A percentile compares a stretch with the other conserved stretches of the same genome.
These are phyloP conservation scores for Styela plicata DNA, from an alignment of 23 tunicate genomes.

Conservation along the genomic window DNA sequence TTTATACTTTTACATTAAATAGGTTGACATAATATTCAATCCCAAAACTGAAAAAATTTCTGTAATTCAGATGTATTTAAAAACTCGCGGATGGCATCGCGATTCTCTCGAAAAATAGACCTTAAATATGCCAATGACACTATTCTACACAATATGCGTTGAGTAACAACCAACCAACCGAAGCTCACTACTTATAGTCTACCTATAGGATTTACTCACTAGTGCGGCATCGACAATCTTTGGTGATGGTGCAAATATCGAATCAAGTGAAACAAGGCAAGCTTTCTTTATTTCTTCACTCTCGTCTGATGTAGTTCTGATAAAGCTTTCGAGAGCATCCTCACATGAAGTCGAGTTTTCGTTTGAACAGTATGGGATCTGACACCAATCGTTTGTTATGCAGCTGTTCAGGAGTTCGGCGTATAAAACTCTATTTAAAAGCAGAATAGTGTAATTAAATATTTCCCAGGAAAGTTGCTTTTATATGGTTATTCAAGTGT, in stretches of 20 bases:
- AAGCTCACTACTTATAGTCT: not conserved
- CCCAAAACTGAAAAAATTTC: no score
- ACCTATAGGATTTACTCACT: not conserved
- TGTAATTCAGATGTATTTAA: no score
- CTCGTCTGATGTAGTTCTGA: not conserved
- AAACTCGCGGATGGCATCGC: no score
- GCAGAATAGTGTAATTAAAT: no score
- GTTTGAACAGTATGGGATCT: slow-evolving; percentile 13
- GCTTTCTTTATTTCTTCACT: not conserved
- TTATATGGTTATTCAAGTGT: no score
- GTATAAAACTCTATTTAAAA: not conserved
- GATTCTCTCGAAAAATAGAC: no score
- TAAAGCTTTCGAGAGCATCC: slow-evolving; percentile 12
- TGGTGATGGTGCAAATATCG: not conserved
- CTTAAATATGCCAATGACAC: no score
- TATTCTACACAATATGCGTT: no score
- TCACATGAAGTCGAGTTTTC: slow-evolving; percentile 20
- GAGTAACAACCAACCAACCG: no score
- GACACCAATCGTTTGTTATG: slow-evolving; percentile 28
- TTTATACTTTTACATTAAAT: no score
- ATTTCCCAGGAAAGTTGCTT: no score
- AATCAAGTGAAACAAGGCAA: not conserved
- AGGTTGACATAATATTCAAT: no score
- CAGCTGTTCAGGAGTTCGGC: slow-evolving; percentile 28
- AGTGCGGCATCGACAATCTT: slow-evolving; percentile 1